Base-by-base conservation (phyloP, 1,140 invertebrate species). In the Drosophila bifasciata region DNA sequence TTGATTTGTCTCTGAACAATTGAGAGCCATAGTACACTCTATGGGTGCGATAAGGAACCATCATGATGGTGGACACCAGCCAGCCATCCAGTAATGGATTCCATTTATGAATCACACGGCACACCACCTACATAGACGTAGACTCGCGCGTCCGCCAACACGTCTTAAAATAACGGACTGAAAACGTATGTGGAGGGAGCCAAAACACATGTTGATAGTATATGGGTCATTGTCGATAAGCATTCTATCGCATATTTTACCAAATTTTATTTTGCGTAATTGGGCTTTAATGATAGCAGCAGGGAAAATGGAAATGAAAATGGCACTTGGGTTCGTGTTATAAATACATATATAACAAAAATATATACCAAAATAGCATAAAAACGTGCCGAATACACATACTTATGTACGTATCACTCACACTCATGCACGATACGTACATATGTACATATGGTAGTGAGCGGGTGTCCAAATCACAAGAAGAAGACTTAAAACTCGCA, bases 161-260 rank as follows among this genome's bases (percentile, higher is more conserved):
- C 23, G 40, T 59, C 52, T 56, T 36, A 25, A 51, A 50, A 70
- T 44, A 59, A 23, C 46, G 46, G 43, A 9, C 16, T 23, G 32
- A 53, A 69, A 17, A 32, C 28, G 36, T 52, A 57, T 36, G 32
- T 44, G n/a, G 48, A 15, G 25, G n/a, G n/a, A n/a, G n/a, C n/a
- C 25, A 15, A 71, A 86, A 85, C 81, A 85, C 73, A 85, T 81
- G 81, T 69, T 88, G 81, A 81, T 85, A 36, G 32, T 36, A 86
- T 85, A 76, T 85, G 62, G 84, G 81, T 88, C 81, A 86, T 44
- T 62, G 19, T 62, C 8, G 62, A 66, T 67, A 53, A 67, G 53
- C 73, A 45, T 45, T 55, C 13, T 25, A 23, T 11, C n/a, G 48
- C n/a, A 28, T 62, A 16, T 17, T 11, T 32, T 68, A 32, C 56